Percentiles rank a stretch among this genome's conserved stretches.
These are phyloP conservation scores for Aporrectodea caliginosa DNA, from an alignment of 1,140 invertebrate genomes.

Conservation along the genomic window DNA sequence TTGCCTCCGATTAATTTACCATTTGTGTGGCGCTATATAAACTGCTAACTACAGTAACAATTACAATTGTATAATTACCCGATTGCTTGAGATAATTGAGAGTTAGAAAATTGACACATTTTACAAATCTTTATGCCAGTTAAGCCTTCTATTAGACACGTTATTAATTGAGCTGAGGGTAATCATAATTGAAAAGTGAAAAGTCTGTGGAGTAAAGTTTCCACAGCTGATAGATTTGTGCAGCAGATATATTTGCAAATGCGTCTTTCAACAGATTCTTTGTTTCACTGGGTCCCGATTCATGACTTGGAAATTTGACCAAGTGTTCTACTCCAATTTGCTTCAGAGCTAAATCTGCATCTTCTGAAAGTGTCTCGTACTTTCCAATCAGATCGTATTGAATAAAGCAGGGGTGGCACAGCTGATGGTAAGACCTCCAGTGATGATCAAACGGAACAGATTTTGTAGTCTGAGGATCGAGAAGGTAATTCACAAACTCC, in stretches of 20 bases:
- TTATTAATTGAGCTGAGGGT: no score
- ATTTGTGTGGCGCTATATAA: no score
- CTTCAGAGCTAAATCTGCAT: not conserved
- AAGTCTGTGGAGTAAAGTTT: not conserved
- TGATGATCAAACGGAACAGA: not conserved
- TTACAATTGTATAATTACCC: no score
- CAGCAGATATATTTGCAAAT: not conserved
- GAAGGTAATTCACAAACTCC: slow-evolving; percentile 66
- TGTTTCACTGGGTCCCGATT: not conserved
- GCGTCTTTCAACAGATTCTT: not conserved
- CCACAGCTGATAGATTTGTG: not conserved
- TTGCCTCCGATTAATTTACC: no score
- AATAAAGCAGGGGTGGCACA: not conserved
- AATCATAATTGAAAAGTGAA: not conserved
- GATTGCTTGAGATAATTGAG: no score
- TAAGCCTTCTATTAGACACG: no score
- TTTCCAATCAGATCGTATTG: not conserved
- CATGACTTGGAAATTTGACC: not conserved
- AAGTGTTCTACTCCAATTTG: not conserved
- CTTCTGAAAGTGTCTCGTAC: not conserved
- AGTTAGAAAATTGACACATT: no score
- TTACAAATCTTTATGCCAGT: no score
- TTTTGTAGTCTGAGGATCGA: not conserved
- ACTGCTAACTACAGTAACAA: no score
- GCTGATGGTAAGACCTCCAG: not conserved